Evolutionary conservation across 64 coral and sea anemone genomes (phyloP), one percentile per base, ranked within the genome.

Genomic region (Dendrophyllia cribrosa): DNA sequence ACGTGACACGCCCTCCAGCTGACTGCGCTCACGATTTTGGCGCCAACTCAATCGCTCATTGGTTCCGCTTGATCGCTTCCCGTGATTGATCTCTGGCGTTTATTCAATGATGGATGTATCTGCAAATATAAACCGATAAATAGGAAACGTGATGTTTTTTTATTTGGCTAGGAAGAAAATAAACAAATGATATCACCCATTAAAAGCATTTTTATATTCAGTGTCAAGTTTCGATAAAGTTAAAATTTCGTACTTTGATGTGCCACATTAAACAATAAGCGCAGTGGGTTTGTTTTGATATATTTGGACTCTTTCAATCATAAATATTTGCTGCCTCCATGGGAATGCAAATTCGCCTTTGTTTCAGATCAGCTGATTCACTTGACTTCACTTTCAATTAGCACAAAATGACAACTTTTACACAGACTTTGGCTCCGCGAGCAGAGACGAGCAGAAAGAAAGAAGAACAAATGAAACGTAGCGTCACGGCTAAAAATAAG

Each of bases 1-100:
- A 84, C 80, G 60, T 84, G 80, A 84, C 20, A 6, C 60, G 43
- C 12, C 44, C 19, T 82, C 62, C 80, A 84, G 80, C 80, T 84
- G 80, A 75, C 72, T 84, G 47, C 19, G 20, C 80, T 50, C 45
- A 49, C 80, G 46, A 72, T 23, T 14, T 68, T 68, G 19, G 21
- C 23, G 66, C 23, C 66, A 21, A 68, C 66, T 72, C 78, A 59
- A 48, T 13, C 16, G 58, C 17, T 68, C 12, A 84, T 84, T 84
- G 80, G 80, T 53, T 68, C 17, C 60, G 44, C 78, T 61, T 82
- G 58, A 79, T 59, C 53, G 76, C 76, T 34, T 79, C 5, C 19
- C 5, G 21, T 12, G 24, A 44, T 16, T 82, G 80, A 67, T 84
- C 62, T 66, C 21, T 51, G 46, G 62, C 44, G n/a, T 22, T 49